Conservation (phyloP, 2,113 vertebrate species). For the Actenoides hombroni region DNA sequence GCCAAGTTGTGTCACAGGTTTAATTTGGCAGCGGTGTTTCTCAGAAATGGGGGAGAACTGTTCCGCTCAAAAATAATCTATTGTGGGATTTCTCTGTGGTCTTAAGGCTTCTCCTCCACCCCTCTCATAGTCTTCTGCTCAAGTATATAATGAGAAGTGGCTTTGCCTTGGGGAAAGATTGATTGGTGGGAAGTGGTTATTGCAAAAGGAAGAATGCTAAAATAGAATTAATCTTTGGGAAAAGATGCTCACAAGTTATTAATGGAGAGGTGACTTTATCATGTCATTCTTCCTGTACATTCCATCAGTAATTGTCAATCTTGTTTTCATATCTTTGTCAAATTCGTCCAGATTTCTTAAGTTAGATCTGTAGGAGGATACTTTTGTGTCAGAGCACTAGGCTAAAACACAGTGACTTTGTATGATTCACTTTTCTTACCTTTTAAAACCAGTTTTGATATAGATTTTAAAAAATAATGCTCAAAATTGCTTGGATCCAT, state of each 20-base stretch:
- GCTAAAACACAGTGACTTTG: conserved; percentile 13
- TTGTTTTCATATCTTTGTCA: conserved; percentile 36
- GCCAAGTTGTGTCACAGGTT: neutral
- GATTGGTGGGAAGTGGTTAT: neutral
- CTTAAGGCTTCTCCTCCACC: neutral
- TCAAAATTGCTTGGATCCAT: neutral
- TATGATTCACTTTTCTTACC: conserved; percentile 27
- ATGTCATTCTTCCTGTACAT: conserved; percentile 3
- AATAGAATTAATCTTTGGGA: neutral
- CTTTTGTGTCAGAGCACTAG: conserved; percentile 20
- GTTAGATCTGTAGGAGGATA: conserved; percentile 30
- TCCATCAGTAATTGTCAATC: neutral
- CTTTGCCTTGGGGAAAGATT: neutral
- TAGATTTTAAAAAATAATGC: neutral
- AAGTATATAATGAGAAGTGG: neutral
- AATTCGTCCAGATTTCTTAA: conserved; percentile 20
- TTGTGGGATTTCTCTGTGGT: neutral
- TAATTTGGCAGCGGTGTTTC: neutral
- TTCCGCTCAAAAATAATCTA: neutral
- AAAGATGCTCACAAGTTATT: conserved; percentile 22
- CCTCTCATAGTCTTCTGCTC: neutral
- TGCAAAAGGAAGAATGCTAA: conserved; percentile 3
- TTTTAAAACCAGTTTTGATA: conserved; percentile 10
- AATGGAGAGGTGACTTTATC: conserved; percentile 17
- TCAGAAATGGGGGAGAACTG: neutral